Conservation (phyloP, 2,113 vertebrate species). For the Clupea harengus region DNA sequence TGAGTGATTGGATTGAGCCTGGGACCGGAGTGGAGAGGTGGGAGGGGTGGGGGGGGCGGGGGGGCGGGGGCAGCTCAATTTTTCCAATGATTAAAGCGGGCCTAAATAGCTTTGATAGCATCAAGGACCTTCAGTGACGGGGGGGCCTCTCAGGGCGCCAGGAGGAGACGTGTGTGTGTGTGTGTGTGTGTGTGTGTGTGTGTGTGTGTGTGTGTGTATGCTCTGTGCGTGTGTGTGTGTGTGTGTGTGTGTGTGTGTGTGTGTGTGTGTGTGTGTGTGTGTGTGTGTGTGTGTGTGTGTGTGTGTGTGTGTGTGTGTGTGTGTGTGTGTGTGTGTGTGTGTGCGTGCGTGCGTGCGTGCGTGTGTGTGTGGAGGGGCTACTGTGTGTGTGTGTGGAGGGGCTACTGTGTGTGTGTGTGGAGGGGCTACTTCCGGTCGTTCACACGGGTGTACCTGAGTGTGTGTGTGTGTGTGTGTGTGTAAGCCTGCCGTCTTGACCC, state of each 20-base stretch:
- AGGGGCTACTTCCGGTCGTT: too few species aligned
- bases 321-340: too few species aligned
- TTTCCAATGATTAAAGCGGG: constrained; percentile 80
- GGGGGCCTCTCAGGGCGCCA: constrained; percentile 64
- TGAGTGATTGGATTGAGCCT: constrained; percentile 78
- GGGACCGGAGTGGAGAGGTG: constrained; percentile 52
- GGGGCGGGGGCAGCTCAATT: constrained; percentile 67
- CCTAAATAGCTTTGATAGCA: constrained; percentile 78
- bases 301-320: too few species aligned
- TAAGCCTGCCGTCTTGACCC: not conserved
- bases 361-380: too few species aligned
- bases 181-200: constrained; percentile 9
- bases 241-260: constrained; percentile 16
- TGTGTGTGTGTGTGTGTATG: not conserved
- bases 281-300: not conserved
- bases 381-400: too few species aligned
- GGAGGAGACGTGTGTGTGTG: constrained; percentile 35
- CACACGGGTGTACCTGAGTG: not conserved
- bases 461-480: not conserved
- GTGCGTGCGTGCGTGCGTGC: too few species aligned
- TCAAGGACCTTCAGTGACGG: constrained; percentile 76
- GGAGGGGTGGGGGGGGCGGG: constrained; percentile 43
- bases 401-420: too few species aligned
- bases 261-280: not conserved
- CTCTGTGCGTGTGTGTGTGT: not conserved